phyloP scores from a whole-genome alignment of 2,113 vertebrate species.

The Muntiacus reevesi region DNA sequence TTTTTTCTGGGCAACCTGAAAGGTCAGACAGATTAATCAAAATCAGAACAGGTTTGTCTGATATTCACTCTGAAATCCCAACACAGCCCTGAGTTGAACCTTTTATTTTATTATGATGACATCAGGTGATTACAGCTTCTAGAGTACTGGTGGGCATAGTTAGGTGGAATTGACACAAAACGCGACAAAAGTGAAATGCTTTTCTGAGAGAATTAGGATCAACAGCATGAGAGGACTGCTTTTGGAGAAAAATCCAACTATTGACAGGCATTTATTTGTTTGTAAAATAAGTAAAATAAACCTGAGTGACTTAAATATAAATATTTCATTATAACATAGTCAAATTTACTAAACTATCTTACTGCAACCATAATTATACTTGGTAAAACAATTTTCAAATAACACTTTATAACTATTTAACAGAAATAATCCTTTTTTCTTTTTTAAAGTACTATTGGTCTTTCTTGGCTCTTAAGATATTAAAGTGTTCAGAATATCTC shows the following conservation, averaged over 20 bases:
- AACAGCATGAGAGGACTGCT: not conserved
- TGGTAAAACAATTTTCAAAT: not conserved
- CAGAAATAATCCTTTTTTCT: not conserved
- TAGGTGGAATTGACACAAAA: not conserved
- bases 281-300: not conserved
- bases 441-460: not conserved
- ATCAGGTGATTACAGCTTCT: not conserved
- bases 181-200: not conserved
- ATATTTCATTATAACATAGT: not conserved
- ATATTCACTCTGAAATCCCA: not conserved
- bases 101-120: not conserved
- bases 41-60: not conserved
- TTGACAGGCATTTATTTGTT: not conserved
- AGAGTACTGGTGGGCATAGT: not conserved
- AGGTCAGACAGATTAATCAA: not conserved
- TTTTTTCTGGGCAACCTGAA: not conserved
- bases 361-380: not conserved
- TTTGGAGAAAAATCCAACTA: not conserved
- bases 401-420: not conserved
- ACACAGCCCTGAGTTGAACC: not conserved
- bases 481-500: not conserved
- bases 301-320: not conserved
- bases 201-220: not conserved
- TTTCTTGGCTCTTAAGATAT: not conserved
- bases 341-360: not conserved